phyloP scores from a whole-genome alignment of 2,113 vertebrate species.

The Nibea albiflora region DNA sequence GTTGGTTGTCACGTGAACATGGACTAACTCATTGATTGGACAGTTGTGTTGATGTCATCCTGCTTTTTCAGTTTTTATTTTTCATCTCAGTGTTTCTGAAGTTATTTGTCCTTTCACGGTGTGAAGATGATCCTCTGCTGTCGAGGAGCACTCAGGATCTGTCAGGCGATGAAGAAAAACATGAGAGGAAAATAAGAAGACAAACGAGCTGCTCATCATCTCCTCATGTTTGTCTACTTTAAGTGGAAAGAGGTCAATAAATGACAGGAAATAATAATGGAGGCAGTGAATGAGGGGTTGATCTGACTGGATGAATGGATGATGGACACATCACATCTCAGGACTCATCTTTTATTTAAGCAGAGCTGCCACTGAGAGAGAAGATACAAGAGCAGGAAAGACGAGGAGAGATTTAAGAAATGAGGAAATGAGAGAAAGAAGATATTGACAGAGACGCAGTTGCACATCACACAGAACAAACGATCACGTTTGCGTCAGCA shows the following conservation, averaged over 20 bases:
- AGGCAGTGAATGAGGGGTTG: neutral
- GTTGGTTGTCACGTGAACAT: too few relatives aligned
- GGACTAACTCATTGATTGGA: too few relatives aligned
- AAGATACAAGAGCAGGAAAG: neutral
- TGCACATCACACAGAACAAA: neutral
- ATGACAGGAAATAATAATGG: neutral
- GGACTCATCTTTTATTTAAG: constrained; percentile 71
- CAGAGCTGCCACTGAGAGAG: constrained; percentile 19
- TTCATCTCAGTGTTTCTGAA: too few relatives aligned
- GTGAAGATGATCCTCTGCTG: neutral
- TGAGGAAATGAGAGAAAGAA: neutral
- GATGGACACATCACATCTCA: constrained; percentile 55
- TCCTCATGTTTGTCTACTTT: neutral
- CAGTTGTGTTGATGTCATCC: too few relatives aligned
- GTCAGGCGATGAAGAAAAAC: neutral
- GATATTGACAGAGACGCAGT: neutral
- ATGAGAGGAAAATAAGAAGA: neutral
- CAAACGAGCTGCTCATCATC: neutral
- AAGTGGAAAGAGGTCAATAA: neutral
- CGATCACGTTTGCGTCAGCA: neutral
- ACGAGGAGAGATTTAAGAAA: neutral
- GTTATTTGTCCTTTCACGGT: neutral
- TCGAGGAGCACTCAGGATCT: too few relatives aligned
- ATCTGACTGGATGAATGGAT: constrained; percentile 10
- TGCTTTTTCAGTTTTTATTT: too few relatives aligned